Base-by-base conservation (phyloP, 2,113 vertebrate species). In the Rhinolophus ferrumequinum region DNA sequence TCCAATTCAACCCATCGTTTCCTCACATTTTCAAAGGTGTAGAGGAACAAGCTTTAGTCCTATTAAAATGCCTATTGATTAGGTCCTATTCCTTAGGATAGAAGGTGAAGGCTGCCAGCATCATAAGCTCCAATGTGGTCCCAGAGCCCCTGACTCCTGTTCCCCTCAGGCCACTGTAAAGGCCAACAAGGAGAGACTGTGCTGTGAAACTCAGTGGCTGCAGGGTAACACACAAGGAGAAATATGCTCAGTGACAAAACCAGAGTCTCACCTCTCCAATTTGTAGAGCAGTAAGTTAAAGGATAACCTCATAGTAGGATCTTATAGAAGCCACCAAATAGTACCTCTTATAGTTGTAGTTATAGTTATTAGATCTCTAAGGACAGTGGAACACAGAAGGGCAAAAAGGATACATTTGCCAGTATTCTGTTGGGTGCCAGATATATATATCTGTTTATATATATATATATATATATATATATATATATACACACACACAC, bases 91-190 rank as follows among this genome's bases (percentile, higher is more conserved):
- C 2, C 41, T 64, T 5, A 21, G 19, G 21, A 41, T 2, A n/a
- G 24, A 19, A 54, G 44, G 41, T 2, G 21, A 73, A 9, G 9
- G 90, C 8, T 6, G 11, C 33, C 38, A 24, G 58, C 16, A 54
- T 7, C 8, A 12, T 1, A 0, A 3, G 44, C 0, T 6, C 12
- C 35, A 1, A 7, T 0, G 54, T 47, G 62, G 58, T 15, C 33
- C n/a, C 24, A 35, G 47, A 15, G 24, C 66, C 28, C 52, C 52
- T 10, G 30, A 33, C 12, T 18, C 35, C 30, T 35, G 22, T 7
- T 10, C 19, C 67, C 52, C 12, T 14, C 18, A 11, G 50, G 85
- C 69, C n/a, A 64, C 26, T 0, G 0, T 9, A 2, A 15, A 41
- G 66, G 24, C 22, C 81, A 69, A 19, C 2, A 1, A 30, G n/a